Evolutionary conservation across 2,888 invertebrate genomes (phyloP).

Genomic region (Drosophila longiperda): DNA sequence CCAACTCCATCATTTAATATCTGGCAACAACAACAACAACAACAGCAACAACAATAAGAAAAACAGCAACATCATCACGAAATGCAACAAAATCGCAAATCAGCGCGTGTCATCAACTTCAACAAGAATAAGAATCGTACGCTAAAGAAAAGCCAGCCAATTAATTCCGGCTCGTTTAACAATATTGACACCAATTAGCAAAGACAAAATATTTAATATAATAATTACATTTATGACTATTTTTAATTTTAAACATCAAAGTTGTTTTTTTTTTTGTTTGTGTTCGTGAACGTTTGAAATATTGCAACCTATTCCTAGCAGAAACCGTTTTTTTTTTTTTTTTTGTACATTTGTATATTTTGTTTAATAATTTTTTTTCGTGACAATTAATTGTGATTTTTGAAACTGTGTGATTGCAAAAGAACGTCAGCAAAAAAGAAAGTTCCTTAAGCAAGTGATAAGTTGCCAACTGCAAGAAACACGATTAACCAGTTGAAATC

Average conservation of each 20-base stretch:
- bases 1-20: conserved; percentile 7
- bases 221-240: conserved; percentile 2
- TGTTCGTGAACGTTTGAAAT: conserved; percentile 32
- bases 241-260: not conserved
- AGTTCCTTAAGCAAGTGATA: conserved; percentile 81
- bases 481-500: conserved; percentile 5
- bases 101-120: conserved; percentile 31
- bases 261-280: conserved; percentile 2
- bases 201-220: conserved; percentile 21
- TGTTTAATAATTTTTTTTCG: conserved; percentile 46
- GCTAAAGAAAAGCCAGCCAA: conserved; percentile 41
- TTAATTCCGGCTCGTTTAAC: conserved; percentile 19
- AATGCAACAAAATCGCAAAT: conserved; percentile 50
- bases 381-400: conserved; percentile 67
- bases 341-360: conserved; percentile 4
- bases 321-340: conserved; percentile 28
- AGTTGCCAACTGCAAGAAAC: conserved; percentile 29
- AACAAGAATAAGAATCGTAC: conserved; percentile 30
- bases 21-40: conserved; percentile 8
- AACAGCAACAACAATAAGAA: not conserved
- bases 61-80: conserved; percentile 21
- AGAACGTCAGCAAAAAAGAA: conserved; percentile 60
- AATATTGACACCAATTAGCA: conserved; percentile 10
- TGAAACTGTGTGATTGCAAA: conserved; percentile 77
- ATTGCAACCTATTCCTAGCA: conserved; percentile 1